Conservation (phyloP, 1,140 invertebrate species). For the Hesperophylax magnus region DNA sequence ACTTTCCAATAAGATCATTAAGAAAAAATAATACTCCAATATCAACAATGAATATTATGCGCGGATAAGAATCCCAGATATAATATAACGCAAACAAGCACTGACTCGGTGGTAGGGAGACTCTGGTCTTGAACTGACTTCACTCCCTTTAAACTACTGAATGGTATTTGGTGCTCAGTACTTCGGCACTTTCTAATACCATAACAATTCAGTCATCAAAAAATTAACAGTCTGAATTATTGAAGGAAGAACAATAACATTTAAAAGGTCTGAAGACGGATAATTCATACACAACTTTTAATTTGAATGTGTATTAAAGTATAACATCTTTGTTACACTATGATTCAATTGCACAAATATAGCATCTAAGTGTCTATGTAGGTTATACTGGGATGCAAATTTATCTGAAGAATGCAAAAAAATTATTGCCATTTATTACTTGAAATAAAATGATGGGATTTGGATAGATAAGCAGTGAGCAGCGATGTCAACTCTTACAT, state of each 20-base stretch:
- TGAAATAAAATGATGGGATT: too few species aligned
- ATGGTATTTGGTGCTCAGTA: neutral
- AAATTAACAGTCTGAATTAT: neutral
- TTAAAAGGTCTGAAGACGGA: neutral
- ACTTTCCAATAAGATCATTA: neutral
- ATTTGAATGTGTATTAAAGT: neutral
- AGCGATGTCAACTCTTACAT: conserved; percentile 1
- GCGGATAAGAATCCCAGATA: conserved; percentile 16
- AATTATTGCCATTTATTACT: too few species aligned
- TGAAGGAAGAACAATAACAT: neutral
- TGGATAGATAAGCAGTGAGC: too few species aligned
- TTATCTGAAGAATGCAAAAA: too few species aligned
- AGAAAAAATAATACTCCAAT: neutral
- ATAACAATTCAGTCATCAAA: neutral
- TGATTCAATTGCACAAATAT: too few species aligned
- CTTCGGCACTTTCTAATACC: too few species aligned
- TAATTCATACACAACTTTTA: neutral
- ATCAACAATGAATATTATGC: neutral
- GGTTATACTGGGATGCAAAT: too few species aligned
- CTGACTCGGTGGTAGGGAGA: neutral
- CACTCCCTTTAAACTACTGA: neutral
- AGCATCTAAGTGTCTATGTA: too few species aligned
- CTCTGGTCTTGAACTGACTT: conserved; percentile 9
- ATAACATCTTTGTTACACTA: too few species aligned
- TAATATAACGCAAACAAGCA: neutral